Conservation (phyloP, 1,140 invertebrate species). For the Scaptodrosophila lebanonensis region DNA sequence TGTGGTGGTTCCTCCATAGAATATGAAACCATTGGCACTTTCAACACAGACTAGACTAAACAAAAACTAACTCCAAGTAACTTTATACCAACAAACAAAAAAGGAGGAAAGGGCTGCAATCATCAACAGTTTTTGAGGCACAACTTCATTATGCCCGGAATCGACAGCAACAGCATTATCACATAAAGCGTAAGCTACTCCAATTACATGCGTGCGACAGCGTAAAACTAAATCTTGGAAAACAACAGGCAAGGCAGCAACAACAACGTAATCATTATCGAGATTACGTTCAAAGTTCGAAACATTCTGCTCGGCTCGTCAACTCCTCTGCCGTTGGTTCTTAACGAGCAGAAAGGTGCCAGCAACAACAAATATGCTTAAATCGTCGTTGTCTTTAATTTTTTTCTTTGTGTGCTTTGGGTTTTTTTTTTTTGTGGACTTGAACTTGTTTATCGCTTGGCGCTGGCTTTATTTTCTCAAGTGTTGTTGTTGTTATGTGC, state of each 20-base stretch:
- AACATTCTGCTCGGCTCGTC: neutral
- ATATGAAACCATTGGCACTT: slow-evolving; percentile 5
- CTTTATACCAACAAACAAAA: slow-evolving; percentile 25
- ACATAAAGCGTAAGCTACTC: neutral
- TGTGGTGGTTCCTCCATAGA: neutral
- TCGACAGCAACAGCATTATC: too few species aligned
- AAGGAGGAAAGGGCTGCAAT: slow-evolving; percentile 3
- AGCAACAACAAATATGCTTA: slow-evolving; percentile 1
- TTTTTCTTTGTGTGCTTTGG: neutral
- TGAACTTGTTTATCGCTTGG: slow-evolving; percentile 4
- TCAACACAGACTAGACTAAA: neutral
- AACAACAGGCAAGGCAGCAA: slow-evolving; percentile 14
- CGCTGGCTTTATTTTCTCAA: slow-evolving; percentile 3
- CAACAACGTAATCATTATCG: slow-evolving; percentile 51
- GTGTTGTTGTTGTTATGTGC: slow-evolving; percentile 12
- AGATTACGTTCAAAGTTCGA: slow-evolving; percentile 45
- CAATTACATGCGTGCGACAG: slow-evolving; percentile 2
- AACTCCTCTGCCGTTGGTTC: slow-evolving; percentile 22
- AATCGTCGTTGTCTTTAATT: too few species aligned
- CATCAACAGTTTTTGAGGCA: slow-evolving; percentile 3
- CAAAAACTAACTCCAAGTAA: slow-evolving; percentile 2
- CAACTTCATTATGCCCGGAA: slow-evolving; percentile 19
- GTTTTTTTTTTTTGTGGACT: neutral
- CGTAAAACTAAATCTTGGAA: slow-evolving; percentile 2
- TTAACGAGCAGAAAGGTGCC: slow-evolving; percentile 47